Conservation (phyloP, 2,888 invertebrate genomes). For the Parnassius glacialis region DNA sequence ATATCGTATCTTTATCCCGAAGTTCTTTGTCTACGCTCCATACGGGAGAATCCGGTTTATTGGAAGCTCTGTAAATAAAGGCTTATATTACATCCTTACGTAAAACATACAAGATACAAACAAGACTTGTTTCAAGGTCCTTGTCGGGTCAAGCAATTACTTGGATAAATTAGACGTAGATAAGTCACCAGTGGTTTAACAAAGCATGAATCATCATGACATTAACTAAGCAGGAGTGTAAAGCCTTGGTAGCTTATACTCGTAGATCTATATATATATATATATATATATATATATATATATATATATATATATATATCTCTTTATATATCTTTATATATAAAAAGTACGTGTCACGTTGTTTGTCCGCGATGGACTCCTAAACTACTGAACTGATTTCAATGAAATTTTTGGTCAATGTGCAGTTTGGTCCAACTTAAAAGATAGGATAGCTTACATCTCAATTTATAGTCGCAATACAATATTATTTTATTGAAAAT, state of each 20-base stretch:
- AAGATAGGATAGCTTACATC: no score
- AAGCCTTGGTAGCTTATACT: slow-evolving; percentile 1
- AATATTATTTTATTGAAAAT: no score
- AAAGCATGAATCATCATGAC: slow-evolving; percentile 18
- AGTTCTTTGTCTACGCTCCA: slow-evolving; percentile 70
- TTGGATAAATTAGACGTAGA: slow-evolving; percentile 12
- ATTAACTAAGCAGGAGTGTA: slow-evolving; percentile 9
- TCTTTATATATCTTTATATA: not conserved
- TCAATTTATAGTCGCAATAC: no score
- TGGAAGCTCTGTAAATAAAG: slow-evolving; percentile 62
- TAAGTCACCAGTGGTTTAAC: slow-evolving; percentile 22
- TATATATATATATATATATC: no score
- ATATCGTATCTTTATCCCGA: slow-evolving; percentile 59
- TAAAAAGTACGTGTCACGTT: no score
- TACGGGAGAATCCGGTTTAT: slow-evolving; percentile 70
- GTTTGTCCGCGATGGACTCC: no score
- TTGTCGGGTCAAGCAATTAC: slow-evolving; percentile 2
- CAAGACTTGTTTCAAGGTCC: slow-evolving; percentile 13
- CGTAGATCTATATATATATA: not conserved
- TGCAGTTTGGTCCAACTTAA: no score
- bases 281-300: not conserved
- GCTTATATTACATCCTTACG: slow-evolving; percentile 38
- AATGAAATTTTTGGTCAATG: no score
- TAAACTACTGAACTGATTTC: no score
- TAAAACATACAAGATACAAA: slow-evolving; percentile 7